Conservation (phyloP, 2,888 invertebrate genomes). For the Sepiola atlantica region DNA sequence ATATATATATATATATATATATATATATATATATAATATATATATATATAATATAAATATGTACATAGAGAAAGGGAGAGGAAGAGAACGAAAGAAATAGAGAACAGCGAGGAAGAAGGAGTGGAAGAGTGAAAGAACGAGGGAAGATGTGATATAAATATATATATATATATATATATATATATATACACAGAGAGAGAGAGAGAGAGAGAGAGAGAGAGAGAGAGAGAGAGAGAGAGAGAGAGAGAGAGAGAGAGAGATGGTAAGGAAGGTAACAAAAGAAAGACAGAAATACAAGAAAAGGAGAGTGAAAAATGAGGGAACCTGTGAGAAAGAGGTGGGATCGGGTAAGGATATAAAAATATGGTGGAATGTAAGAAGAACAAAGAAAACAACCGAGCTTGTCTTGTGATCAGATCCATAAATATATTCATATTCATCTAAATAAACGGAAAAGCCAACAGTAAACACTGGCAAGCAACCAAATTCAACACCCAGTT, state of each 20-base stretch:
- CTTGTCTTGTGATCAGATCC: not conserved
- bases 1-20: not conserved
- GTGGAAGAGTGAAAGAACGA: not conserved
- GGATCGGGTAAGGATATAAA: no score
- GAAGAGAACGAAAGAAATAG: not conserved
- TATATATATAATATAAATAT: not conserved
- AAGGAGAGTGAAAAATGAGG: no score
- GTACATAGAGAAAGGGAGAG: not conserved
- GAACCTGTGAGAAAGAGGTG: no score
- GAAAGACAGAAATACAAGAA: no score
- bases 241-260: no score
- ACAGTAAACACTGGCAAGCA: not conserved
- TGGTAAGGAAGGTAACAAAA: no score
- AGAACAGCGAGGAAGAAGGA: not conserved
- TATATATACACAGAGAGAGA: no score
- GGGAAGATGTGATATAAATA: not conserved
- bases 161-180: no score
- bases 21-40: not conserved
- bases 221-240: no score
- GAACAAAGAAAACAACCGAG: not conserved
- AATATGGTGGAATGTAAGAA: no score
- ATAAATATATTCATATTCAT: not conserved
- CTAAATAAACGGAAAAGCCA: not conserved
- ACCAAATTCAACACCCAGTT: not conserved
- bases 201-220: no score